Conservation (phyloP, 2,797 vertebrate genomes). For the Gallirallus australis region DNA sequence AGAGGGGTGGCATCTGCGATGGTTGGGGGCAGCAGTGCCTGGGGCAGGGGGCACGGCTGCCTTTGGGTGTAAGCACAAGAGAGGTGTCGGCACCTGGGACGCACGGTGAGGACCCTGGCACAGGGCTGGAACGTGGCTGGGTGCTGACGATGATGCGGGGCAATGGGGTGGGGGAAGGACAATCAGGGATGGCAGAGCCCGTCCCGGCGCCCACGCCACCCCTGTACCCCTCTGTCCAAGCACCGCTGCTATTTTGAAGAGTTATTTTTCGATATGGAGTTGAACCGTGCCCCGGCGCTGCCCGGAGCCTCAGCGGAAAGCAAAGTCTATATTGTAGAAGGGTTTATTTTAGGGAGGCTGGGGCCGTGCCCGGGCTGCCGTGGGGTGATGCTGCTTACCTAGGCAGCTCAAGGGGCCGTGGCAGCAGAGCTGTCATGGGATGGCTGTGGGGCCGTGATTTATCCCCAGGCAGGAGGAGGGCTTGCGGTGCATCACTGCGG, state of each 20-base stretch:
- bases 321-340: conserved; percentile 30
- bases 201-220: not conserved
- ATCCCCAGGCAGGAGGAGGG: fast-evolving
- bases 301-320: not conserved
- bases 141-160: fast-evolving
- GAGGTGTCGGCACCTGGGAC: not conserved
- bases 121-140: not conserved
- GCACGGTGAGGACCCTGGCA: not conserved
- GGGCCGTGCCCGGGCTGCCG: not conserved
- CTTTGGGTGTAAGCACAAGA: conserved; percentile 68
- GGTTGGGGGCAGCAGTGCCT: not conserved
- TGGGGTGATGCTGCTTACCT: not conserved
- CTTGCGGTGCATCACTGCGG: not conserved
- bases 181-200: conserved; percentile 36
- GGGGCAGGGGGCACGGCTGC: not conserved
- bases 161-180: conserved; percentile 52
- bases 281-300: not conserved
- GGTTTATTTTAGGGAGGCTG: not conserved
- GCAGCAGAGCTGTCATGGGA: not conserved
- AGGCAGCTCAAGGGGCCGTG: fast-evolving
- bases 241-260: conserved; percentile 31
- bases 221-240: not conserved
- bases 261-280: conserved; percentile 29
- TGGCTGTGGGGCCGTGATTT: not conserved
- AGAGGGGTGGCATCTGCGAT: fast-evolving